Percentiles rank a stretch among this genome's conserved stretches.
phyloP scores from a whole-genome alignment of 1,140 invertebrate genomes.

The Caenorhabditis briggsae region DNA sequence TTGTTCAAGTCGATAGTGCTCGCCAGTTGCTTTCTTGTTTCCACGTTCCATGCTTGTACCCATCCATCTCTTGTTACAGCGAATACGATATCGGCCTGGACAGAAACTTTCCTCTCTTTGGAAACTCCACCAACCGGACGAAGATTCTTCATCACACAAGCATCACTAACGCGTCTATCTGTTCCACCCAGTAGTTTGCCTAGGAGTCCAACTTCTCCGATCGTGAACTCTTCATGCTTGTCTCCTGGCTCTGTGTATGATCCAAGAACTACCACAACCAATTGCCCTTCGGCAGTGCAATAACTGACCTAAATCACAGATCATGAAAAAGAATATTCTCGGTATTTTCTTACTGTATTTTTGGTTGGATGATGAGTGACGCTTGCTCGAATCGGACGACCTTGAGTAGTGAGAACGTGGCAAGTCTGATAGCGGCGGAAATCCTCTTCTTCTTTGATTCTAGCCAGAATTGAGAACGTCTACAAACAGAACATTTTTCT shows the following conservation, averaged over 20 bases:
- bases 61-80: conserved; percentile 28
- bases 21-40: background rate
- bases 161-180: conserved; percentile 21
- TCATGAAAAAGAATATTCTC: background rate
- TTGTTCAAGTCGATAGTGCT: conserved; percentile 11
- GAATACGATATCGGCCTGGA: conserved; percentile 1
- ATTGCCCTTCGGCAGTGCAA: conserved; percentile 6
- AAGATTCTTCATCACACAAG: conserved; percentile 45
- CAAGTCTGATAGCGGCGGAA: background rate
- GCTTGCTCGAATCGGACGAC: conserved; percentile 10
- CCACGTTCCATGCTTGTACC: conserved; percentile 35
- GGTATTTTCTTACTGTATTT: background rate
- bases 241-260: background rate
- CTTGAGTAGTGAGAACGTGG: background rate
- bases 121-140: background rate
- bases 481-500: background rate
- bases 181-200: conserved; percentile 9
- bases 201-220: background rate
- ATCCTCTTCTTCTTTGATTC: conserved; percentile 31
- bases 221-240: conserved; percentile 19
- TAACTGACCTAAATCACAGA: background rate
- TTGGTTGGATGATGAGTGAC: conserved; percentile 23
- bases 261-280: background rate
- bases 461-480: conserved; percentile 32
- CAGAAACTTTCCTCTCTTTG: conserved; percentile 16